Base-by-base conservation (phyloP, 2,888 invertebrate genomes). In the Hypena proboscidalis region DNA sequence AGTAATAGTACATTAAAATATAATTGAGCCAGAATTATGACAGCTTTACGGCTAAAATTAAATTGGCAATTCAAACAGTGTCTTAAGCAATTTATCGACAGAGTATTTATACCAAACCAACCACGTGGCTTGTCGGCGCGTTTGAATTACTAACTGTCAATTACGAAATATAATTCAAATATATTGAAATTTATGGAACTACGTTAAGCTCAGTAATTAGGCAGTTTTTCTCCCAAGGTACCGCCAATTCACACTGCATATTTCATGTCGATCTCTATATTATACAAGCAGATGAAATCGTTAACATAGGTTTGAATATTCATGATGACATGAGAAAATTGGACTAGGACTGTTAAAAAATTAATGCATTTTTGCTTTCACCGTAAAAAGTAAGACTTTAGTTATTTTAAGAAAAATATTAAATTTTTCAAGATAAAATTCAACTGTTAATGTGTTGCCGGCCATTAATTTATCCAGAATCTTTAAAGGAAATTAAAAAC, bases 221-320 rank as follows among this genome's bases (percentile, higher is more conserved):
- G 34, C 44, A 32, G 27, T 38, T 51, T 47, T 45, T 50, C 57
- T 74, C 66, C 60, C 58, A 73, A 58, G 39, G 56, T 36, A 52
- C 58, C 56, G 68, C 66, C 55, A 75, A 70, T 67, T 86, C 80
- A 74, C 85, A 87, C 87, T 87, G 88, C 81, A 86, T 88, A 81
- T 84, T 83, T 79, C 82, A 88, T 78, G 63, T 57, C 54, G 76
- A 77, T 81, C 83, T 80, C 56, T 55, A 81, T 83, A 79, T 81
- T 85, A 85, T 78, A 67, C 75, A 79, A 79, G 58, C 58, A 66
- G 75, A 67, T 59, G 62, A 72, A 59, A 58, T 56, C 56, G 65
- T 69, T 74, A 54, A 42, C 58, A 67, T 64, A 14, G 13, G 10
- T 5, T 31, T 64, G 47, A 51, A 66, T 67, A 60, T 58, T 61